Evolutionary conservation across 2,797 vertebrate species (phyloP).

Genomic region (Kryptolebias ocellatus): DNA sequence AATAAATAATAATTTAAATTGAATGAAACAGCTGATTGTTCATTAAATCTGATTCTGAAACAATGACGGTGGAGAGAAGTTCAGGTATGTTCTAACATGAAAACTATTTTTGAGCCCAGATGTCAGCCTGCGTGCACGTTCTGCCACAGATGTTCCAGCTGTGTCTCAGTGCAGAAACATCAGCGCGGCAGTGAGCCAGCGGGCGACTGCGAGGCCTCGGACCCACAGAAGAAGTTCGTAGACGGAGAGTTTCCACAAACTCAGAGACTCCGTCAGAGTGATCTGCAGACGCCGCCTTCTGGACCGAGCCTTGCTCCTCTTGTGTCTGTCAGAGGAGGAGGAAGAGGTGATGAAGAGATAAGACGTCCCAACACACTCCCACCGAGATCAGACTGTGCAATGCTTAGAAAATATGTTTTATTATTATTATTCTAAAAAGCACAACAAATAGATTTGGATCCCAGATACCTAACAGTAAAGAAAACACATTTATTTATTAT

Average conservation of each 20-base stretch:
- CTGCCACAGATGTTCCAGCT: slow-evolving; percentile 2
- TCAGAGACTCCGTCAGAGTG: slow-evolving; percentile 81
- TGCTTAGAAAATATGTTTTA: too few species aligned
- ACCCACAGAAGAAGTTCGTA: slow-evolving; percentile 87
- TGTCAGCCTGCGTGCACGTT: not conserved
- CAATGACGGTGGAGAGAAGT: not conserved
- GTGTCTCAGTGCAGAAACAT: slow-evolving; percentile 66
- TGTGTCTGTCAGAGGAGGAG: slow-evolving; percentile 79
- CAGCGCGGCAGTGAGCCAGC: slow-evolving; percentile 80
- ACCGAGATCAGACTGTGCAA: too few species aligned
- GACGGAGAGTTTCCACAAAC: slow-evolving; percentile 86
- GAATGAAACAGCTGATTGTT: slow-evolving; percentile 3
- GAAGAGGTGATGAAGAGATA: not conserved
- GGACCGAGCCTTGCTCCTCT: slow-evolving; percentile 83
- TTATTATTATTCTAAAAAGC: too few species aligned
- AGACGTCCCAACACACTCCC: too few species aligned
- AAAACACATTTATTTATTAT: too few species aligned
- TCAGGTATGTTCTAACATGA: not conserved
- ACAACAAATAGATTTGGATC: too few species aligned
- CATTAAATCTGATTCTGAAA: not conserved
- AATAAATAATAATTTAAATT: not conserved
- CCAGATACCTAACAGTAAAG: too few species aligned
- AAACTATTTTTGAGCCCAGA: not conserved
- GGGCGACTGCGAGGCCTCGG: slow-evolving; percentile 76
- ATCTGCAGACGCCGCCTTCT: slow-evolving; percentile 82